These are phyloP conservation scores for Aptenodytes forsteri DNA, from an alignment of 2,113 vertebrate genomes.

Conservation along the genomic window DNA sequence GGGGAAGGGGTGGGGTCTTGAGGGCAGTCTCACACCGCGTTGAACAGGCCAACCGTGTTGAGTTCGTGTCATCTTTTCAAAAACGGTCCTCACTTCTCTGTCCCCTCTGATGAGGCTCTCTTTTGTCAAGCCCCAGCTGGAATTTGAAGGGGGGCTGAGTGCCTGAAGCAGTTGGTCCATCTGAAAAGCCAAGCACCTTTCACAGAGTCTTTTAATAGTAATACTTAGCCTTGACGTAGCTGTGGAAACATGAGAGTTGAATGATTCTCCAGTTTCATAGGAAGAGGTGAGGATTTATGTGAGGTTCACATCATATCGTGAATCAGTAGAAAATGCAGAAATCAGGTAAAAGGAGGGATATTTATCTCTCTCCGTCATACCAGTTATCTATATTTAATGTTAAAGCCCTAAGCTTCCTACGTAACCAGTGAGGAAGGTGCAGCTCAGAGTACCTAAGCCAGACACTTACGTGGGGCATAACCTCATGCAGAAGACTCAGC, in stretches of 20 bases:
- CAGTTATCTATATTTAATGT: not conserved
- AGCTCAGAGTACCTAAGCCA: not conserved
- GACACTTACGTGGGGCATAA: not conserved
- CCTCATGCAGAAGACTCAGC: not conserved
- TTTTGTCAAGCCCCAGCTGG: not conserved
- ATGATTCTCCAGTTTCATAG: not conserved
- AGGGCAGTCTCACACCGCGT: not conserved
- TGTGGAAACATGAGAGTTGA: not conserved
- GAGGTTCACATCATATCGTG: not conserved
- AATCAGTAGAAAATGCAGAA: not conserved
- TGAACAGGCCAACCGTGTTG: not conserved
- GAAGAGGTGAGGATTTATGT: not conserved
- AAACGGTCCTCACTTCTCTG: not conserved
- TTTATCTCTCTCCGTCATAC: not conserved
- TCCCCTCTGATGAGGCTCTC: not conserved
- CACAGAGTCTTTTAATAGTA: not conserved
- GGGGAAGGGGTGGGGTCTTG: not conserved
- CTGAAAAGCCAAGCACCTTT: not conserved
- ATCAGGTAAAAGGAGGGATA: not conserved
- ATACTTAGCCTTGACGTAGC: not conserved
- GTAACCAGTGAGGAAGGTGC: accelerated
- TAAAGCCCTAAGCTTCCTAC: not conserved
- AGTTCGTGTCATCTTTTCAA: not conserved
- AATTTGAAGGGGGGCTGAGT: not conserved
- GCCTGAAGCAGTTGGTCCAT: not conserved